Evolutionary conservation across 1,140 invertebrate genomes (phyloP).

Genomic region (Elymnias hypermnestra): DNA sequence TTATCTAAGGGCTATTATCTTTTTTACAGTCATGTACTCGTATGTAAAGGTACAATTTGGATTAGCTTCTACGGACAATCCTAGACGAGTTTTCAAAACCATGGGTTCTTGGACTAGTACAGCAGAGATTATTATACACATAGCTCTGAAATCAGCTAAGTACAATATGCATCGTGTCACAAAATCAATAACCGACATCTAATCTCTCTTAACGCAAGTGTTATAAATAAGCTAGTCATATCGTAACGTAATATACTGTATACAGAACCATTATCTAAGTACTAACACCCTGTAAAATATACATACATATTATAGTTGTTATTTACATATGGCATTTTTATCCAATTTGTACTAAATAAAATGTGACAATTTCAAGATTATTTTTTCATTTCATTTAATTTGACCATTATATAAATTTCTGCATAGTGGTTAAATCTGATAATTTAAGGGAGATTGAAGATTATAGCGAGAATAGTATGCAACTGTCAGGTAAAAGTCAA

Average conservation of each 20-base stretch:
- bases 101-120: not conserved
- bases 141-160: not conserved
- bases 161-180: slow-evolving; percentile 13
- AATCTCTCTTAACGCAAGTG: slow-evolving; percentile 15
- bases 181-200: slow-evolving; percentile 18
- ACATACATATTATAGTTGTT: slow-evolving; percentile 38
- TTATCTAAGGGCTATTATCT: no score
- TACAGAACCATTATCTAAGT: slow-evolving; percentile 42
- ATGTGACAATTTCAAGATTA: no score
- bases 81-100: slow-evolving; percentile 8
- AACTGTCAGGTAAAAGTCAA: no score
- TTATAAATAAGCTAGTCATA: slow-evolving; percentile 12
- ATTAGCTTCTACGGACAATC: no score
- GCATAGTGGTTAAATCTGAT: no score
- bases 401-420: no score
- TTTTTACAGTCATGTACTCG: no score
- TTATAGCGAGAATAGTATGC: no score
- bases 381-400: no score
- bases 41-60: no score
- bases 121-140: not conserved
- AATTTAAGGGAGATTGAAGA: no score
- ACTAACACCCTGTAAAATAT: slow-evolving; percentile 64
- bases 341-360: slow-evolving; percentile 1
- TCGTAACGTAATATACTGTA: slow-evolving; percentile 15
- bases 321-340: slow-evolving; percentile 6